These are phyloP conservation scores for Nymphicus hollandicus DNA, from an alignment of 2,113 vertebrate species.

Conservation along the genomic window DNA sequence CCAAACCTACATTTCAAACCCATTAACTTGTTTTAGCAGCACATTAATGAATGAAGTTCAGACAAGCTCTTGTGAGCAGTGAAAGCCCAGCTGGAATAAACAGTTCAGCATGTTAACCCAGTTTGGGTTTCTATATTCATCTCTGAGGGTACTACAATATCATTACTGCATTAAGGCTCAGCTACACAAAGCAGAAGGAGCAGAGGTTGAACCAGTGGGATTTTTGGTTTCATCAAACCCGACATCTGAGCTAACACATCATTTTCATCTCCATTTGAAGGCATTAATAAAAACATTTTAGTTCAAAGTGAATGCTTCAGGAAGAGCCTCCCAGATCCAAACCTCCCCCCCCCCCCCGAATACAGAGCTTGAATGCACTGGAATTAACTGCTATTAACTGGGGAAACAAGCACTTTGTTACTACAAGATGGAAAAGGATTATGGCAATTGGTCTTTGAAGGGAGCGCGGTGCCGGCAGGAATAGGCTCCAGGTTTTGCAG, in stretches of 20 bases:
- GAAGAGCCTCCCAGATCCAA: not conserved
- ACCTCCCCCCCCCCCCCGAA: too few species aligned
- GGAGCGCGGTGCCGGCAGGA: accelerated
- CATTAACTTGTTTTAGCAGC: not conserved
- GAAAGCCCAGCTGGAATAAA: not conserved
- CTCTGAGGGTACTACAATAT: not conserved
- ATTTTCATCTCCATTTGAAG: slow-evolving; percentile 29
- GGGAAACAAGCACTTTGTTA: not conserved
- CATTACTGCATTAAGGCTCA: not conserved
- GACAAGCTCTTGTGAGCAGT: not conserved
- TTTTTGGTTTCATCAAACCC: not conserved
- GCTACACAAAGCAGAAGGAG: not conserved
- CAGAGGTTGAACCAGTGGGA: not conserved
- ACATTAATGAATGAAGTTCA: not conserved
- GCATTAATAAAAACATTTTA: not conserved
- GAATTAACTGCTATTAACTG: not conserved
- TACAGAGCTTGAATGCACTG: not conserved
- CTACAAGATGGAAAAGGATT: not conserved
- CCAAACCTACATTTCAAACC: accelerated
- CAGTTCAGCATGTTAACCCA: not conserved
- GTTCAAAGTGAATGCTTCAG: not conserved
- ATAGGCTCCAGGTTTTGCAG: not conserved
- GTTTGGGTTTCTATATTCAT: not conserved
- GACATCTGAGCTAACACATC: not conserved
- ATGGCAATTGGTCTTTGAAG: not conserved